Conservation (phyloP, 2,888 invertebrate genomes). For the Lypha dubia region DNA sequence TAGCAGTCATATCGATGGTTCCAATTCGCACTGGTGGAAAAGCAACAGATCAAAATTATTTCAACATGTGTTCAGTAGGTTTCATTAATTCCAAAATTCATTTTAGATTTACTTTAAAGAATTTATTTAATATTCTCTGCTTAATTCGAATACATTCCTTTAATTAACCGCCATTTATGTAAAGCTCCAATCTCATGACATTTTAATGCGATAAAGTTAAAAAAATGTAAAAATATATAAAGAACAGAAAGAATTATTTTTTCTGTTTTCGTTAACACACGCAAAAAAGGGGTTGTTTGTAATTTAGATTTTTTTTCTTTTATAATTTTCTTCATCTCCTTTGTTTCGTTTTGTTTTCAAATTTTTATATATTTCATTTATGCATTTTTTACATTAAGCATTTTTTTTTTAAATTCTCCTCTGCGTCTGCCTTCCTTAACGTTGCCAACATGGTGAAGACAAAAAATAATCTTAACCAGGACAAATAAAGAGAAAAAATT, state of each 20-base stretch:
- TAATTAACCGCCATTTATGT: constrained; percentile 2
- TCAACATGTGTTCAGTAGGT: no score
- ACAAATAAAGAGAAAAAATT: not conserved
- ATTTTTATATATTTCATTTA: constrained; percentile 49
- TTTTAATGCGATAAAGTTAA: constrained; percentile 70
- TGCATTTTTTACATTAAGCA: constrained; percentile 61
- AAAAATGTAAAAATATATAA: constrained; percentile 42
- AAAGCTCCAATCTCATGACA: constrained; percentile 68
- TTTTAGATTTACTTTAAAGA: no score
- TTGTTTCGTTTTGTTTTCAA: constrained; percentile 63
- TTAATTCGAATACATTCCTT: not conserved
- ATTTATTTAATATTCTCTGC: no score
- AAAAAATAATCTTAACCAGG: constrained; percentile 47
- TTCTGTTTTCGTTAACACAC: constrained; percentile 53
- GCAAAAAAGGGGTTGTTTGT: constrained; percentile 71
- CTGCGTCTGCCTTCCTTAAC: not conserved
- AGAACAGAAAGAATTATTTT: constrained; percentile 43
- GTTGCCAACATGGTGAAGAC: constrained; percentile 35
- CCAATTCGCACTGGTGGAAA: no score
- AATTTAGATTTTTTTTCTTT: constrained; percentile 68
- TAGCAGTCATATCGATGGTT: no score
- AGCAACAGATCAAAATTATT: no score
- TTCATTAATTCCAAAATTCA: no score
- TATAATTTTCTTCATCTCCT: constrained; percentile 63
- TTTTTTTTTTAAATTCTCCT: constrained; percentile 55